Conservation (phyloP, 2,888 invertebrate genomes). For the Agriotes lineatus region DNA sequence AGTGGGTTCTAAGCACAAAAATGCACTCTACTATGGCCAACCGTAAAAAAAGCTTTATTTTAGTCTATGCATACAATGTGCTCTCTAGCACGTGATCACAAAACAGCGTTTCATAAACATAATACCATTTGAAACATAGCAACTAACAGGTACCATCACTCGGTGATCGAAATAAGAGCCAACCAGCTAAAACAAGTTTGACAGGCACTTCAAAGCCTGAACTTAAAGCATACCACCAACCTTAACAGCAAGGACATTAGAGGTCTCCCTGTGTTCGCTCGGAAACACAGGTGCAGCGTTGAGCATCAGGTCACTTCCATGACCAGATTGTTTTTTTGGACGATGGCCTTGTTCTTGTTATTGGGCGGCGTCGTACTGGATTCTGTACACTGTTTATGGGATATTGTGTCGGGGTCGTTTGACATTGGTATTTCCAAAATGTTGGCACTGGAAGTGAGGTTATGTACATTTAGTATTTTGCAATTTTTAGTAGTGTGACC, state of each 20-base stretch:
- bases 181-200: conserved; percentile 42
- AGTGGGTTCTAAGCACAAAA: too few relatives aligned
- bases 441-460: conserved; percentile 62
- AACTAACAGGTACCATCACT: conserved; percentile 41
- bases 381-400: conserved; percentile 58
- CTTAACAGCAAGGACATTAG: conserved; percentile 40
- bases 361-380: conserved; percentile 56
- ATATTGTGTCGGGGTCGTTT: conserved; percentile 57
- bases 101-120: neutral
- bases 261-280: conserved; percentile 41
- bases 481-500: too few relatives aligned
- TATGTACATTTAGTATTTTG: too few relatives aligned
- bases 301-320: conserved; percentile 75
- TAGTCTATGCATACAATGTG: conserved; percentile 34
- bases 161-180: conserved; percentile 37
- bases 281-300: conserved; percentile 55
- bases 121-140: conserved; percentile 16
- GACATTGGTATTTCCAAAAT: conserved; percentile 65
- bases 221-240: conserved; percentile 46
- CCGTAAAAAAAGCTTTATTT: conserved; percentile 7
- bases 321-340: conserved; percentile 70
- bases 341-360: conserved; percentile 65
- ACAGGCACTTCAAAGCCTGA: conserved; percentile 50
- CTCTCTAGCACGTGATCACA: conserved; percentile 4
- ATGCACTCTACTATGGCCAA: too few relatives aligned